These are phyloP conservation scores for Plecotus auritus DNA, from an alignment of 2,113 vertebrate species.

Conservation along the genomic window DNA sequence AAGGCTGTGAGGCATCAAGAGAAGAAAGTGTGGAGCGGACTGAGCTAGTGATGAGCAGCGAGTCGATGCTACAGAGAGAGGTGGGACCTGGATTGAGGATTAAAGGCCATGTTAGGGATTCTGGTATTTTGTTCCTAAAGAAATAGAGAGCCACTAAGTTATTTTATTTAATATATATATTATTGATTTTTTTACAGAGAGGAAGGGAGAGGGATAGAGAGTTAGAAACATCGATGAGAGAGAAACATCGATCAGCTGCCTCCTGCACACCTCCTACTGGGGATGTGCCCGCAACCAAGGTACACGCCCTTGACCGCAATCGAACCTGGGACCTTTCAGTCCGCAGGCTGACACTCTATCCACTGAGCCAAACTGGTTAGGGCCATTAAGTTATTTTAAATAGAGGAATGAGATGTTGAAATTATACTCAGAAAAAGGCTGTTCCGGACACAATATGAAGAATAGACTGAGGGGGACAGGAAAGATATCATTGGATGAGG, in stretches of 20 bases:
- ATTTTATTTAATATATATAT: no score
- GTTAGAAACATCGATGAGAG: no score
- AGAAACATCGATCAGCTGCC: no score
- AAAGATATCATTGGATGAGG: rapidly evolving
- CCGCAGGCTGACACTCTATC: no score
- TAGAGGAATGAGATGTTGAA: not conserved
- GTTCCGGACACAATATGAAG: not conserved
- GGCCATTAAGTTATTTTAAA: not conserved
- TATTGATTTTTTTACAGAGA: no score
- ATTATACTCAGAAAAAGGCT: not conserved
- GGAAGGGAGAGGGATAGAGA: no score
- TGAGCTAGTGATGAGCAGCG: rapidly evolving
- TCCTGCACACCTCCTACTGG: no score
- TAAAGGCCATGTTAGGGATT: not conserved
- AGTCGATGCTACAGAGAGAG: not conserved
- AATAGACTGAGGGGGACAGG: rapidly evolving
- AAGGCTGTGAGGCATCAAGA: not conserved
- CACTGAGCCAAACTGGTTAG: no score
- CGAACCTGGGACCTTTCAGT: no score
- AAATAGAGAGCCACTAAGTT: not conserved
- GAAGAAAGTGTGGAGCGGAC: rapidly evolving
- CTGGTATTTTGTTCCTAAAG: not conserved
- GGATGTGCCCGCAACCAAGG: no score
- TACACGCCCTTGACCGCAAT: no score
- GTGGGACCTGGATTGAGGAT: no score